Base-by-base conservation (phyloP, 1,140 invertebrate genomes). In the Panulirus ornatus region DNA sequence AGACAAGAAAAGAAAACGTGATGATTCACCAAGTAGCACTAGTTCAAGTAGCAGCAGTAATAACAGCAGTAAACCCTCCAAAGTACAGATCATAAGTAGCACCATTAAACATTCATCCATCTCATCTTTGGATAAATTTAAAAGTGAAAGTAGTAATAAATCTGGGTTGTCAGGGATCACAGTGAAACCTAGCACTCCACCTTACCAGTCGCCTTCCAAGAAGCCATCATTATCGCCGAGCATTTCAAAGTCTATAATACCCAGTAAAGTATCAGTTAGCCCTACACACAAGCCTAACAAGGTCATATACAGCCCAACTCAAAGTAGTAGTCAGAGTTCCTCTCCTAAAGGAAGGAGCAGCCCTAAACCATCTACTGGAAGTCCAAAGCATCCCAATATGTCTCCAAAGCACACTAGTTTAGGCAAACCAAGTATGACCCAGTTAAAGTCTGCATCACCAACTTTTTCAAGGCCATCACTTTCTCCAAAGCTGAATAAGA, bases 401-500 rank as follows among this genome's bases (percentile, higher is more conserved):
- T 97, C 92, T 16, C 92, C 92, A 47, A 92, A 92, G 36, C 92
- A 91, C 73, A 91, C 92, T 44, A 92, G 90, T 70, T 44, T 92
- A 42, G 93, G 97, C 0, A 98, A 98, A 93, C 97, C 97, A 0
- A 97, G 97, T 92, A 97, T 98, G 96, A 93, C 93, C 0, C 92
- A 93, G 27, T 83, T 93, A 6, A 93, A 93, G 79, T 93, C 92
- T 16, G 92, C 92, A n/a, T 93, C 92, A 2, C 91, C 90, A 0
- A 97, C 97, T 0, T 95, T 97, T 0, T 93, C 97, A n/a, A 97
- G 97, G 93, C 97, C 96, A 36, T 96, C 96, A 1, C 96, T 95
- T 92, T 96, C 95, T 3, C 95, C 95, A 14, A 92, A 92, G 66
- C 70, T 88, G 36, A 86, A 47, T 63, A 92, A 91, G 47, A 88